A percentile compares a stretch with the other conserved stretches of the same genome.
Conservation (phyloP, 2,113 vertebrate genomes). For the Otolemur garnettii region DNA sequence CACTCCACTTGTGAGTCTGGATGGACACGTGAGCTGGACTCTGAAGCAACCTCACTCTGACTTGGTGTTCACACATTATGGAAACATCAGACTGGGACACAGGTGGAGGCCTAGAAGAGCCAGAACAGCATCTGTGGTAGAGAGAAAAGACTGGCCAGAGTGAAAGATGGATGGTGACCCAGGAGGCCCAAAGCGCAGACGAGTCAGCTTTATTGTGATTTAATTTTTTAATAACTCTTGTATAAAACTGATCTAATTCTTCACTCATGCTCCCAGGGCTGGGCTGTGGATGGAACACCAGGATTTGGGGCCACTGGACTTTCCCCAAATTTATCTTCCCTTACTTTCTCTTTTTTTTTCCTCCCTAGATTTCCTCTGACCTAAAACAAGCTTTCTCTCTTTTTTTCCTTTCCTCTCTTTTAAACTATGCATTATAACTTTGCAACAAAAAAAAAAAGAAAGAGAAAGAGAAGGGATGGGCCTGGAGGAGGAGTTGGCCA, state of each 20-base stretch:
- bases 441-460: constrained; percentile 65
- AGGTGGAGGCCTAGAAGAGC: constrained; percentile 59
- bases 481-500: background rate
- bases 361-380: constrained; percentile 62
- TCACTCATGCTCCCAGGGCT: constrained; percentile 79
- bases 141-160: constrained; percentile 74
- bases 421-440: constrained; percentile 83
- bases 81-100: constrained; percentile 73
- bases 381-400: constrained; percentile 71
- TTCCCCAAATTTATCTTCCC: constrained; percentile 60
- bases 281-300: constrained; percentile 76
- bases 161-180: constrained; percentile 68
- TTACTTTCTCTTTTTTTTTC: constrained; percentile 70
- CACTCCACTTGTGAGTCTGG: constrained; percentile 73
- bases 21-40: constrained; percentile 77
- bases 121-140: constrained; percentile 56
- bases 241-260: constrained; percentile 82
- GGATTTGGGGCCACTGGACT: constrained; percentile 77
- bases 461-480: no score
- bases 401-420: constrained; percentile 50
- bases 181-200: constrained; percentile 76
- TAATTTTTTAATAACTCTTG: constrained; percentile 83
- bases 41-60: constrained; percentile 80
- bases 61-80: constrained; percentile 70
- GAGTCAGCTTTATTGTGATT: constrained; percentile 83